These are phyloP conservation scores for Megatriorchis doriae DNA, from an alignment of 2,113 vertebrate species.

Conservation along the genomic window DNA sequence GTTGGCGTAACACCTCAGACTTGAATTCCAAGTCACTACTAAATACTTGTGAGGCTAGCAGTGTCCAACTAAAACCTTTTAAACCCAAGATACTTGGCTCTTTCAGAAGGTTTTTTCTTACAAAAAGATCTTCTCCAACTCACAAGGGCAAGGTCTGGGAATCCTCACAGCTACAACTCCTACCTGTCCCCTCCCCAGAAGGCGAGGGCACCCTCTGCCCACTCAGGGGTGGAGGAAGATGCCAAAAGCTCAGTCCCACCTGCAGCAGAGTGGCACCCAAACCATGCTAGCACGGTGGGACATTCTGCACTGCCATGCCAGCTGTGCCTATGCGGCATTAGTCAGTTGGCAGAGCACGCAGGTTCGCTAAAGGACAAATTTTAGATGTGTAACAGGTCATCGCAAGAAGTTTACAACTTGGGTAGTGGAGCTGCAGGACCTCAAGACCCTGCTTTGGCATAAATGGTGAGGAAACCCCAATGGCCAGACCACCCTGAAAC, in stretches of 20 bases:
- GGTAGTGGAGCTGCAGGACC: background rate
- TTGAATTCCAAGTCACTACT: background rate
- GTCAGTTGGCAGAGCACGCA: background rate
- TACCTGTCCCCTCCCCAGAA: background rate
- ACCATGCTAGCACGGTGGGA: fast-evolving
- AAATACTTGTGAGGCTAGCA: fast-evolving
- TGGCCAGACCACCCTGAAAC: background rate
- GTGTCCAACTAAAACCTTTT: background rate
- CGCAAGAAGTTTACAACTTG: background rate
- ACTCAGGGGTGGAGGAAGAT: background rate
- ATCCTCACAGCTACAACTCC: background rate
- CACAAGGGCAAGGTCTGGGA: background rate
- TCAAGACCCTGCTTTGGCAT: background rate
- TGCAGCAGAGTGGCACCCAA: background rate
- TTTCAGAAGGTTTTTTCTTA: background rate
- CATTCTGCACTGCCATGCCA: background rate
- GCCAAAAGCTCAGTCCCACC: background rate
- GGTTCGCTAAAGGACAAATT: background rate
- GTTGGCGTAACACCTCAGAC: background rate
- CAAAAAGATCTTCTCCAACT: background rate
- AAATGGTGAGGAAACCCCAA: background rate
- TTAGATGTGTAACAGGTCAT: fast-evolving
- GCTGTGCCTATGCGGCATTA: fast-evolving
- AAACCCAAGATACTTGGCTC: background rate
- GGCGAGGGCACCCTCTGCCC: background rate